A percentile compares a stretch with the other conserved stretches of the same genome.
These are phyloP conservation scores for Zaprionus africanus DNA, from an alignment of 1,140 invertebrate species.

Conservation along the genomic window DNA sequence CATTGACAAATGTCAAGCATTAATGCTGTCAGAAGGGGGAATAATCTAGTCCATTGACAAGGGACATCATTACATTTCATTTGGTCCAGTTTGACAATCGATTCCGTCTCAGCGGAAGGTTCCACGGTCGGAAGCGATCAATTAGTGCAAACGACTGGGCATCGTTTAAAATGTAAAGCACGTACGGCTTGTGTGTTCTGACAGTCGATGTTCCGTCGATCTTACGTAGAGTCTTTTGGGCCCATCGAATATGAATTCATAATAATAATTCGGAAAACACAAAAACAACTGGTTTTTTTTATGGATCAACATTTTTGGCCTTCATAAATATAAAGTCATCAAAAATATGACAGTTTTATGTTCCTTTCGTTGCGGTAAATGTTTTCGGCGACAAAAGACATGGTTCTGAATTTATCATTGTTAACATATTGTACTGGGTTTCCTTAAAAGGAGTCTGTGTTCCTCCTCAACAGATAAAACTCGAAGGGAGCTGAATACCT, in stretches of 20 bases:
- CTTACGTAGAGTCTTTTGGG: conserved; percentile 30
- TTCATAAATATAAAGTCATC: conserved; percentile 84
- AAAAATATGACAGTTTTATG: conserved; percentile 82
- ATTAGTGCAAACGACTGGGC: conserved; percentile 77
- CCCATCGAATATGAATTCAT: conserved; percentile 72
- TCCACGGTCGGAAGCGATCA: conserved; percentile 77
- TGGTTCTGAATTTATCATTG: conserved; percentile 78
- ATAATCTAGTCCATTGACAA: conserved; percentile 74
- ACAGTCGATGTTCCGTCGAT: conserved; percentile 60
- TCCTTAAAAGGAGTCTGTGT: conserved; percentile 42
- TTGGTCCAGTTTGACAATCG: conserved; percentile 43
- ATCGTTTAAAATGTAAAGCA: conserved; percentile 83
- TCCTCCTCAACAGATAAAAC: neutral
- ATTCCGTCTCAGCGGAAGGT: conserved; percentile 37
- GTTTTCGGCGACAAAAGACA: conserved; percentile 80
- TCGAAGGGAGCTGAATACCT: conserved; percentile 8
- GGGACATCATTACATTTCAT: conserved; percentile 67
- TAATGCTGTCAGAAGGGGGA: conserved; percentile 20
- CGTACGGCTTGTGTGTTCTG: conserved; percentile 83
- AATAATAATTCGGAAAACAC: conserved; percentile 65
- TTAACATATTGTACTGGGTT: conserved; percentile 59
- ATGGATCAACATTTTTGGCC: conserved; percentile 78
- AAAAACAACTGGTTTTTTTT: conserved; percentile 70
- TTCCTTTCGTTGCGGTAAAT: conserved; percentile 81
- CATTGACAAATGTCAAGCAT: conserved; percentile 27